Evolutionary conservation across 2,113 vertebrate species (phyloP), one percentile per base, ranked within the genome.

Genomic region (Chaetodon auriga): DNA sequence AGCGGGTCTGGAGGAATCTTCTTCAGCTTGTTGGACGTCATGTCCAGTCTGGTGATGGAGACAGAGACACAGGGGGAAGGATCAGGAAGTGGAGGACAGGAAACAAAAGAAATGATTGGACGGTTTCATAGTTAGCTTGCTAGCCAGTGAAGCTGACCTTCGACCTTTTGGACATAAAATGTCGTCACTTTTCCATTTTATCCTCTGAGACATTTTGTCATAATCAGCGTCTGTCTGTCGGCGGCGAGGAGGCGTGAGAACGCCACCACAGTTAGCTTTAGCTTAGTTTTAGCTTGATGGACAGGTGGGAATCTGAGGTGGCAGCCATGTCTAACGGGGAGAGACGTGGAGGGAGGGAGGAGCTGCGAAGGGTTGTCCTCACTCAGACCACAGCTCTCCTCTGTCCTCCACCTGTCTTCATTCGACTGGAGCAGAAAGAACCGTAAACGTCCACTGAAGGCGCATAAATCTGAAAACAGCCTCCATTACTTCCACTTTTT

Each of bases 1-100:
- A 96, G 53, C 1, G 96, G 96, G 90, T 96, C 96, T 0, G 96
- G 96, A 1, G 96, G 96, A 43, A 96, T 96, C 88, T 96, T 96
- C 92, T 96, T 96, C 72, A 96, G 93, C 90, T 96, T 96, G 91
- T 96, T 96, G 75, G 96, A 96, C 0, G 96, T 96, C 96, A 96
- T 96, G 90, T 96, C 96, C 84, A 96, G 87, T 41, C 96, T 95
- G 86, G 45, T 1, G 87, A 71, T 0, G 49, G 46, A 53, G 65
- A 73, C 41, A 78, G 13, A 76, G 18, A 68, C 2, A 35, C 1
- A 35, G 15, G 9, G 6, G 21, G 2, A 45, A 5, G 4, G 38
- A 38, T 38, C 38, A 41, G 38, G 38, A 41, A 30, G 30, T n/a
- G n/a, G n/a, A n/a, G 3, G 30, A 30, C 30, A 30, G 30, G 30